Evolutionary conservation across 2,888 invertebrate species (phyloP).

Genomic region (Eueremaeus valkanovi): DNA sequence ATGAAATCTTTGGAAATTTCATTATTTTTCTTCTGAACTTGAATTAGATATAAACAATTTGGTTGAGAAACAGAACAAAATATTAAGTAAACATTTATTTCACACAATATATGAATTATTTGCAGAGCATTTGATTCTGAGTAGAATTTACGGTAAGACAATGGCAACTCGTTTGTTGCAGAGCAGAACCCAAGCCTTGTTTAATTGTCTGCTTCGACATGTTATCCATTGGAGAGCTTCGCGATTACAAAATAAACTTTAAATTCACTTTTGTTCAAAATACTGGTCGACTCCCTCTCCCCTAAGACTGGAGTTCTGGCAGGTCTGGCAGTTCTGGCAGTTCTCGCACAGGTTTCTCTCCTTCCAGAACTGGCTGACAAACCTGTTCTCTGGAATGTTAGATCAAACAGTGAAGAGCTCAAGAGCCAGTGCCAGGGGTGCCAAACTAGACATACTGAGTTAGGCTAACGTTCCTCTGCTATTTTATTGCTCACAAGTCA

Average conservation of each 20-base stretch:
- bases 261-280: conserved; percentile 14
- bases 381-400: conserved; percentile 37
- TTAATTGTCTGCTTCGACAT: conserved; percentile 8
- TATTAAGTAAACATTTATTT: too few relatives aligned
- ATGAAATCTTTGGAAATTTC: not conserved
- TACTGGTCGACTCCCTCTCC: conserved; percentile 25
- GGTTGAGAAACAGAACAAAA: not conserved
- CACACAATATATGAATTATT: not conserved
- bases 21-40: not conserved
- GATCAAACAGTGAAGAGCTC: not conserved
- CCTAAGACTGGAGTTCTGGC: not conserved
- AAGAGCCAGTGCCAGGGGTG: not conserved
- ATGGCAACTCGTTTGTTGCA: not conserved
- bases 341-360: not conserved
- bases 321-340: too few relatives aligned
- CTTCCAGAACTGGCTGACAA: not conserved
- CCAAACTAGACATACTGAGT: not conserved
- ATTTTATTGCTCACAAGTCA: too few relatives aligned
- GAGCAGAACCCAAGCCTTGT: not conserved
- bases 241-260: conserved; percentile 35
- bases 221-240: not conserved
- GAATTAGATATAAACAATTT: not conserved
- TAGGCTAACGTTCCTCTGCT: too few relatives aligned
- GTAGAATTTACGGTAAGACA: not conserved
- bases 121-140: not conserved